Conservation (phyloP, 2,888 invertebrate genomes). For the Apodemia duryi region DNA sequence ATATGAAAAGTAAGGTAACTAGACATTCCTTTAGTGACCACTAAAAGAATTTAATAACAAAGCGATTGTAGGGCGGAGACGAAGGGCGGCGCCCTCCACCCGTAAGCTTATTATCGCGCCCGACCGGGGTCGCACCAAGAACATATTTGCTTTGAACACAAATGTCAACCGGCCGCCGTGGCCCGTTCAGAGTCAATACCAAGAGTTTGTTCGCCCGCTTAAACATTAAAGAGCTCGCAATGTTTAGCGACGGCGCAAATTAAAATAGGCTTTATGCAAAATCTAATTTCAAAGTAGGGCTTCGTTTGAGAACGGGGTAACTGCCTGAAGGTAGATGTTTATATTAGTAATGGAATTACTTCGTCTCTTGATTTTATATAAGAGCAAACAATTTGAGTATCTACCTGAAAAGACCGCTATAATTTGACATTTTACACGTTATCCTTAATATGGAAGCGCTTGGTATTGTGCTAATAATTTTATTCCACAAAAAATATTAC, state of each 20-base stretch:
- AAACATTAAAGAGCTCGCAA: slow-evolving; percentile 72
- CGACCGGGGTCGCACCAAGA: slow-evolving; percentile 47
- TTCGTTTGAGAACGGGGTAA: slow-evolving; percentile 51
- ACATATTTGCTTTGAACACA: slow-evolving; percentile 65
- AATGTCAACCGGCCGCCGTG: slow-evolving; percentile 58
- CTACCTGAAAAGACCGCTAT: slow-evolving; percentile 36
- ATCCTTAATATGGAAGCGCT: not conserved
- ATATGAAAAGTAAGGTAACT: slow-evolving; percentile 36
- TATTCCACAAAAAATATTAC: not conserved
- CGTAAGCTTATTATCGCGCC: slow-evolving; percentile 71
- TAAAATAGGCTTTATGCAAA: slow-evolving; percentile 77
- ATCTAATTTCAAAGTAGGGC: slow-evolving; percentile 74
- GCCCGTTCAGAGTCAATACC: slow-evolving; percentile 52
- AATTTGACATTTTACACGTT: slow-evolving; percentile 14
- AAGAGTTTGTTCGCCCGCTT: slow-evolving; percentile 58
- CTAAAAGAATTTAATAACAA: slow-evolving; percentile 76
- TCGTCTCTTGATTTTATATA: slow-evolving; percentile 56
- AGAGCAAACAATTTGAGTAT: slow-evolving; percentile 39
- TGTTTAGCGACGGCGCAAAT: slow-evolving; percentile 74
- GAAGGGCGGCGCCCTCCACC: slow-evolving; percentile 48
- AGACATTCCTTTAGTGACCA: slow-evolving; percentile 55
- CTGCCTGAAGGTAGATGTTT: slow-evolving; percentile 58
- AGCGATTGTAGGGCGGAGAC: slow-evolving; percentile 47
- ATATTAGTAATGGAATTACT: slow-evolving; percentile 72
- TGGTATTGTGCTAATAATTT: not conserved